A percentile compares a stretch with the other conserved stretches of the same genome.
phyloP scores from a whole-genome alignment of 1,140 invertebrate genomes.

The Sminthurinus signatus region DNA sequence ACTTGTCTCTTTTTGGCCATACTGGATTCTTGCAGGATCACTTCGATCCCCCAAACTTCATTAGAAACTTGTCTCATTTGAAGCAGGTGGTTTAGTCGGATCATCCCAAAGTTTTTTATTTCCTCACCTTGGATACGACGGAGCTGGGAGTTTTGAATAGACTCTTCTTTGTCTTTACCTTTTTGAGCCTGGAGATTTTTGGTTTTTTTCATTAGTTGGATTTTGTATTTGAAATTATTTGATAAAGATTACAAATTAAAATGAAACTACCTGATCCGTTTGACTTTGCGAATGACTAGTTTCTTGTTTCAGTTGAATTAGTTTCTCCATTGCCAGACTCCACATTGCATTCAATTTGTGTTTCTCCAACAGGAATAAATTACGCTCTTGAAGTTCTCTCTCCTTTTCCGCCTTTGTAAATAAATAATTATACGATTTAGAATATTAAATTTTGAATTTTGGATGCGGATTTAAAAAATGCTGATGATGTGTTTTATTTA shows the following conservation, averaged over 20 bases:
- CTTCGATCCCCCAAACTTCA: slow-evolving; percentile 19
- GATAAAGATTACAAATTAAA: not conserved
- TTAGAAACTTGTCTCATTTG: slow-evolving; percentile 13
- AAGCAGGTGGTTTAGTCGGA: slow-evolving; percentile 15
- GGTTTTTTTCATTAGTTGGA: not conserved
- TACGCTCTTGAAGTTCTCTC: slow-evolving; percentile 17
- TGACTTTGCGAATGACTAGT: not conserved
- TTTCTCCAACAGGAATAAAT: slow-evolving; percentile 22
- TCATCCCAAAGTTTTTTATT: slow-evolving; percentile 12
- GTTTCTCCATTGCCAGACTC: slow-evolving; percentile 16
- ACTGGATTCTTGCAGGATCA: slow-evolving; percentile 6
- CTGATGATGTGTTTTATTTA: not conserved
- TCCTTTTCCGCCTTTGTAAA: not conserved
- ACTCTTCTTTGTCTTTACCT: slow-evolving; percentile 1
- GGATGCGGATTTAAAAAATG: not conserved
- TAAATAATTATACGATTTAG: not conserved
- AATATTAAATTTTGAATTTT: not conserved
- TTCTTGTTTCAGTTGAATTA: slow-evolving; percentile 7
- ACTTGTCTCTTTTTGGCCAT: slow-evolving; percentile 14
- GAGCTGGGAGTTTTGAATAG: slow-evolving; percentile 12
- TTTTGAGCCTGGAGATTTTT: not conserved
- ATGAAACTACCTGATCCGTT: not conserved
- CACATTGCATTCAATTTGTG: slow-evolving; percentile 11
- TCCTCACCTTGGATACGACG: slow-evolving; percentile 16
- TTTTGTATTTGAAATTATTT: not conserved